These are phyloP conservation scores for Phrynocephalus guinanensis DNA, from an alignment of 2,797 vertebrate species.

Conservation along the genomic window DNA sequence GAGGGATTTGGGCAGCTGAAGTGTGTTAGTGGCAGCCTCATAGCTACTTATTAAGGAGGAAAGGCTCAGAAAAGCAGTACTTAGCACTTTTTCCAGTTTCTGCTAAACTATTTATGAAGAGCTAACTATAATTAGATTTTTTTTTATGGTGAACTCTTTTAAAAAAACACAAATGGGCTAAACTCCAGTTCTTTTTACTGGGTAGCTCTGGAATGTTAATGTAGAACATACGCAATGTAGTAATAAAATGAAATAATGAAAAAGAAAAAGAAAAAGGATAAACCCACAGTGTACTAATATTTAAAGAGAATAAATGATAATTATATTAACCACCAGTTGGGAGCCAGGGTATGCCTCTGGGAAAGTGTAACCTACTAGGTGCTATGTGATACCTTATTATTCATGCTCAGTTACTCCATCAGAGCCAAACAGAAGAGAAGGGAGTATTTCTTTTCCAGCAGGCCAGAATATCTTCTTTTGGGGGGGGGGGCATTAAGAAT, in stretches of 20 bases:
- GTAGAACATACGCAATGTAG: slow-evolving; percentile 53
- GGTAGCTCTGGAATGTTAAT: slow-evolving; percentile 70
- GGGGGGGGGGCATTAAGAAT: neutral
- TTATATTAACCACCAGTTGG: slow-evolving; percentile 40
- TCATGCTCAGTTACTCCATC: slow-evolving; percentile 24
- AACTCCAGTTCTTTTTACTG: slow-evolving; percentile 65
- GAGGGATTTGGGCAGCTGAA: slow-evolving; percentile 58
- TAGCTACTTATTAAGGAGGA: slow-evolving; percentile 47
- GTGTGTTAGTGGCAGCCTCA: slow-evolving; percentile 60
- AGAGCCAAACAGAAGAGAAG: neutral
- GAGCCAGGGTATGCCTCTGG: slow-evolving; percentile 29
- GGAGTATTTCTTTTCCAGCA: slow-evolving; percentile 27
- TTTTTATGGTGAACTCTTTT: slow-evolving; percentile 61
- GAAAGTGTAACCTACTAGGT: slow-evolving; percentile 30
- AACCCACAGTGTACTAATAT: slow-evolving; percentile 52
- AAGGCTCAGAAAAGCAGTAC: slow-evolving; percentile 51
- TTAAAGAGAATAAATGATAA: slow-evolving; percentile 62
- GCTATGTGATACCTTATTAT: slow-evolving; percentile 28
- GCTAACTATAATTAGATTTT: slow-evolving; percentile 66
- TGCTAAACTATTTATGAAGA: slow-evolving; percentile 69
- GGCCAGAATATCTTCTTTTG: slow-evolving; percentile 31
- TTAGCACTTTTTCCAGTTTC: slow-evolving; percentile 60
- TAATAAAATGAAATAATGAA: slow-evolving; percentile 48
- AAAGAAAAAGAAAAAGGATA: slow-evolving; percentile 40
- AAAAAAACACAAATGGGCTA: slow-evolving; percentile 56